Evolutionary conservation across 2,888 invertebrate species (phyloP), one percentile per base, ranked within the genome.

Genomic region (Galerucella calmariensis): DNA sequence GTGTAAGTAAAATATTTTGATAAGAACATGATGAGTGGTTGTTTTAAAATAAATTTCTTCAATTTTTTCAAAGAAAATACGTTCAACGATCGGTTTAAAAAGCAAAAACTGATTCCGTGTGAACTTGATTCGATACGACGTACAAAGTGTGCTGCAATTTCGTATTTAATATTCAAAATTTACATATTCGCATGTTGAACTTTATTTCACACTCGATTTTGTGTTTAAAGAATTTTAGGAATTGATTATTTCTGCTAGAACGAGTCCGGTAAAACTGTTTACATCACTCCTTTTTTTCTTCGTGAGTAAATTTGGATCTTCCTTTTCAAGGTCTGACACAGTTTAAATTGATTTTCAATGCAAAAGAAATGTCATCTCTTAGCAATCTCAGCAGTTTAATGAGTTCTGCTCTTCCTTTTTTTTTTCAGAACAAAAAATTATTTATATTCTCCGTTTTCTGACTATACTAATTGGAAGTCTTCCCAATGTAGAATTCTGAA

Each of bases 161-260:
- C 46, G 66, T 69, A 76, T 72, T 72, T 74, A 76, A 69, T 72
- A 68, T 56, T 66, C 72, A 74, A 69, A 77, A 77, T 77, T 77
- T 77, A 75, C 77, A 77, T 77, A 77, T 69, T 69, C 69, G 48
- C 69, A 48, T 58, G 27, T 61, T 61, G 61, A 69, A 69, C 69
- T 69, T 69, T 69, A 69, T 69, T 69, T 69, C 69, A 69, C 69
- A 62, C 69, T 61, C 24, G 61, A 69, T 62, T 61, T 61, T 61
- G 41, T 27, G 48, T 48, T 69, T 58, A 69, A 69, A 69, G 61
- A 61, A 27, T 61, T 69, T n/a, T 16, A 69, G 48, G 51, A 69
- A 69, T 69, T 61, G 69, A 69, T 69, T 69, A 61, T 69, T 16
- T 68, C 46, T 44, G 69, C 63, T 46, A 16, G 24, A 65, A 46